Evolutionary conservation across 2,113 vertebrate species (phyloP), one percentile per base, ranked within the genome.

Genomic region (Trematocara macrostoma): DNA sequence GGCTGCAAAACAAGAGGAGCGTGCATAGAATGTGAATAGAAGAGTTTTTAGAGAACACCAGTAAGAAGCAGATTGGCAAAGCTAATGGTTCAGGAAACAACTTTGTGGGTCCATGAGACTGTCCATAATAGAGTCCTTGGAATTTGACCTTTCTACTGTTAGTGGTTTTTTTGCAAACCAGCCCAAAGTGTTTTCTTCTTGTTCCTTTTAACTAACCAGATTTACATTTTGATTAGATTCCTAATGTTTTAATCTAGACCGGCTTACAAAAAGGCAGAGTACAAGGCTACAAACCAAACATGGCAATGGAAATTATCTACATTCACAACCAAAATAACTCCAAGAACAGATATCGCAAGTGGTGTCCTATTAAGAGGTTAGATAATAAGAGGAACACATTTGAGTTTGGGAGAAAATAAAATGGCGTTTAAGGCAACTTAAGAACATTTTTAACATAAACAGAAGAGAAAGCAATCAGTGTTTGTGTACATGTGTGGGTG

Each of bases 201-300:
- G 38, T 84, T 51, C 71, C 83, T 86, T 88, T 81, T 80, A 79
- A 69, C 87, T 3, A 90, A 85, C 45, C 74, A 87, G 14, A 90
- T 89, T 91, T 90, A 80, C 79, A 92, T 93, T 93, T 84, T 92
- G 87, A 84, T 91, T 89, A 84, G 55, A 87, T 84, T 81, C 84
- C 14, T 87, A 29, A 42, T 82, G 47, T 84, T 81, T 29, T 52
- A 86, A 85, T 81, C 31, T 86, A 84, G 88, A 84, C 84, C 52
- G 35, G 57, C 78, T 79, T 81, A 23, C 49, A 78, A 78, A 74
- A 38, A 81, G 31, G 78, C 47, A 15, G 23, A 53, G 47, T 7
- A 49, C n/a, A 78, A 53, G 29, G 61, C 45, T 45, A n/a, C 79
- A 91, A 87, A 90, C 82, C 88, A 86, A 89, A 88, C 83, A 78